Evolutionary conservation across 2,888 invertebrate species (phyloP).

Genomic region (Erebia aethiops): DNA sequence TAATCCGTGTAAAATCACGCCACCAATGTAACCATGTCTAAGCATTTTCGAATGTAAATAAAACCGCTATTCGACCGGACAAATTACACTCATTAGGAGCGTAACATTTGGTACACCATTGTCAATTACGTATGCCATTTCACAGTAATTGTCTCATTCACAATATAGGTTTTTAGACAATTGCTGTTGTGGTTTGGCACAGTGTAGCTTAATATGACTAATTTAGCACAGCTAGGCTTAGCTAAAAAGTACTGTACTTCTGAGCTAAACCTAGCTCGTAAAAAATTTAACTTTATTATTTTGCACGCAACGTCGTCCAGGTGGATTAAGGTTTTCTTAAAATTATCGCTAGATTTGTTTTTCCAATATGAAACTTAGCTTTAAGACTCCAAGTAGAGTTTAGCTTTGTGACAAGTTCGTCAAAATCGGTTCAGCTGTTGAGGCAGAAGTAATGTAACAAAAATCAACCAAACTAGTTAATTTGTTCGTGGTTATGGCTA

Average conservation of each 20-base stretch:
- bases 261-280: too few species aligned
- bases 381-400: too few species aligned
- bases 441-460: too few species aligned
- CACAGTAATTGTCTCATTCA: conserved; percentile 29
- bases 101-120: conserved; percentile 29
- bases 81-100: conserved; percentile 34
- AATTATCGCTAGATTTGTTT: not conserved
- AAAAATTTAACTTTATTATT: too few species aligned
- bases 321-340: too few species aligned
- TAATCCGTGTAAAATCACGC: conserved; percentile 5
- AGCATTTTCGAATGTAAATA: conserved; percentile 30
- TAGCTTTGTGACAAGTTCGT: not conserved
- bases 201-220: not conserved
- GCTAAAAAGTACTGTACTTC: too few species aligned
- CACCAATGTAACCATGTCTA: conserved; percentile 7
- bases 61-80: conserved; percentile 30
- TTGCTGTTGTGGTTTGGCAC: conserved; percentile 14
- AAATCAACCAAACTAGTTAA: too few species aligned
- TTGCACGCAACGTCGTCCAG: too few species aligned
- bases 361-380: not conserved
- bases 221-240: not conserved
- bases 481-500: too few species aligned
- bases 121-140: conserved; percentile 32
- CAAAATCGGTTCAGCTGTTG: not conserved
- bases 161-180: conserved; percentile 21